These are phyloP conservation scores for Miopithecus talapoin DNA, from an alignment of 2,797 vertebrate genomes.

Conservation along the genomic window DNA sequence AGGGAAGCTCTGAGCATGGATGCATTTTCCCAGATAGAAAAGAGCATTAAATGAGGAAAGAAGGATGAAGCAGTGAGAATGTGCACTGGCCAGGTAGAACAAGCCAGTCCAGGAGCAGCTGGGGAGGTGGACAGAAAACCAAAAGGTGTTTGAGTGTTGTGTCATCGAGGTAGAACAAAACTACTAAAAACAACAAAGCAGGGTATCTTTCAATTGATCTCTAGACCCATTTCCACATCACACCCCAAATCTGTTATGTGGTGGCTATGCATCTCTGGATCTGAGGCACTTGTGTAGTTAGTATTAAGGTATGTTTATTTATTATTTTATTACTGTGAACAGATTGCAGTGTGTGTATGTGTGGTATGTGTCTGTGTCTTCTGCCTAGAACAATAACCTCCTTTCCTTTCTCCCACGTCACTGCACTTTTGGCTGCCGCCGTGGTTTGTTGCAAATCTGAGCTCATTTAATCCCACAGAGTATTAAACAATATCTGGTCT, in stretches of 20 bases:
- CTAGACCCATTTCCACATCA: neutral
- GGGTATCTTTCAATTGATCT: neutral
- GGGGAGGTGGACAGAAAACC: neutral
- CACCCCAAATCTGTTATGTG: neutral
- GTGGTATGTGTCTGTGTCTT: neutral
- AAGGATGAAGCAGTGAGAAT: neutral
- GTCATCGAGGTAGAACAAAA: neutral
- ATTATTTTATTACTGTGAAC: neutral
- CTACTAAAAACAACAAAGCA: neutral
- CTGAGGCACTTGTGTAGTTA: neutral
- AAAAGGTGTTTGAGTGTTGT: neutral
- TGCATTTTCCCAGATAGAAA: neutral
- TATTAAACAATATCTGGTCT: conserved; percentile 1
- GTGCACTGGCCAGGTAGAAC: neutral
- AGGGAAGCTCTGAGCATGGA: neutral
- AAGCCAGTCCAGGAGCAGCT: neutral
- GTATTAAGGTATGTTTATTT: neutral
- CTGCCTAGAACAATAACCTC: neutral
- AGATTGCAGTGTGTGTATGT: neutral
- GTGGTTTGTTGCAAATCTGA: neutral
- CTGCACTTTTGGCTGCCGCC: conserved; percentile 27
- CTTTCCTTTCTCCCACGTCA: neutral
- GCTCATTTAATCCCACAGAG: conserved; percentile 17
- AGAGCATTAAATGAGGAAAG: neutral
- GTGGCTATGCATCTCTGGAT: neutral